Conservation (phyloP, 2,888 invertebrate species). For the Charanyca ferruginea region DNA sequence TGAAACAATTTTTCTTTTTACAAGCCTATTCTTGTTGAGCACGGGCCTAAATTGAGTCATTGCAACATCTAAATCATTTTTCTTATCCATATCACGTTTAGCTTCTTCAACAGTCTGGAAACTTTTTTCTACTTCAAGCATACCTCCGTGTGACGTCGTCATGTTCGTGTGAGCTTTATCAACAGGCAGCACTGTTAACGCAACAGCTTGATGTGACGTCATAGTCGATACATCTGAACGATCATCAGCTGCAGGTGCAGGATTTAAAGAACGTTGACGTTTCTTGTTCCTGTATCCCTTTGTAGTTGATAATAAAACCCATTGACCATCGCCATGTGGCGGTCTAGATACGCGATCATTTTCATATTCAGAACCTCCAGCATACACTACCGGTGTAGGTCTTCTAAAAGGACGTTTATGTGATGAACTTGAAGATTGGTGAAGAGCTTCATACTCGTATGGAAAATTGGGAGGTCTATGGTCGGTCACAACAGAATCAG, state of each 20-base stretch:
- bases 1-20: conserved; percentile 79
- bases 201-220: conserved; percentile 90
- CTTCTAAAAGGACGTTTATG: conserved; percentile 82
- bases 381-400: conserved; percentile 88
- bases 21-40: conserved; percentile 76
- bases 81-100: conserved; percentile 83
- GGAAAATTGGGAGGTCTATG: conserved; percentile 88
- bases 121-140: conserved; percentile 94
- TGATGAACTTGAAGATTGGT: conserved; percentile 74
- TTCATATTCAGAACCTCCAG: conserved; percentile 83
- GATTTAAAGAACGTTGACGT: conserved; percentile 83
- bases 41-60: conserved; percentile 77
- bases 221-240: conserved; percentile 75
- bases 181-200: conserved; percentile 94
- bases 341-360: conserved; percentile 91
- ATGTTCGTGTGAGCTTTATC: conserved; percentile 92
- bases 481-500: conserved; percentile 87
- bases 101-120: conserved; percentile 93
- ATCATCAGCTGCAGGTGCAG: conserved; percentile 68
- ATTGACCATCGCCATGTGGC: conserved; percentile 93
- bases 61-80: conserved; percentile 78
- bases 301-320: conserved; percentile 95
- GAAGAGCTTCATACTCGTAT: conserved; percentile 85
- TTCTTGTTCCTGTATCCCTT: conserved; percentile 93
- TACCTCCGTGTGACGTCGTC: conserved; percentile 94